Evolutionary conservation across 2,797 vertebrate species (phyloP).

Genomic region (Enteromius argenteus): DNA sequence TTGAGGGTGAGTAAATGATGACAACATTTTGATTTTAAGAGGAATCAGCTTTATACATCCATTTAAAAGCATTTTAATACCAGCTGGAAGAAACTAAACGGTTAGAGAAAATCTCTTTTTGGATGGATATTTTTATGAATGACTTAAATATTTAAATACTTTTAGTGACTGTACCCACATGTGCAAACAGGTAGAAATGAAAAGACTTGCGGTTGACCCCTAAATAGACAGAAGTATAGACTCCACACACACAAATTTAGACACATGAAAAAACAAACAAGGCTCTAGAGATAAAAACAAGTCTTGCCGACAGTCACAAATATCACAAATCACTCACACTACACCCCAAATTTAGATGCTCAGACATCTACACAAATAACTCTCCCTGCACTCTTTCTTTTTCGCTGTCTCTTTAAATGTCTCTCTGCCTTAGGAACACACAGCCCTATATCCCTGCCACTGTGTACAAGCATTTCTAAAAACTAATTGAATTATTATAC

Average conservation of each 20-base stretch:
- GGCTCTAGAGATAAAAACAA: constrained; percentile 6
- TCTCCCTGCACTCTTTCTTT: neutral
- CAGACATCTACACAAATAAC: constrained; percentile 41
- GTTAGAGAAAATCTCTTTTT: neutral
- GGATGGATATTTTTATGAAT: too few relatives aligned
- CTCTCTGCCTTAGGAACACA: constrained; percentile 38
- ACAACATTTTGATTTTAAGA: neutral
- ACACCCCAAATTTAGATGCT: constrained; percentile 37
- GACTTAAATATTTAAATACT: neutral
- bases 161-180: neutral
- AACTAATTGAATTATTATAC: neutral
- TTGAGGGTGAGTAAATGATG: neutral
- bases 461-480: constrained; percentile 42
- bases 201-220: neutral
- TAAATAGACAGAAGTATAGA: constrained; percentile 12
- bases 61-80: neutral
- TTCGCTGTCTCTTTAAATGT: neutral
- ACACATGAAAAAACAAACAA: constrained; percentile 51
- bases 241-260: constrained; percentile 24
- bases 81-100: neutral
- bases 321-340: constrained; percentile 34
- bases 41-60: neutral
- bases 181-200: neutral
- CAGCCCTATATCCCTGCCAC: constrained; percentile 7
- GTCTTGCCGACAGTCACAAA: constrained; percentile 20